Evolutionary conservation across 2,797 vertebrate genomes (phyloP).

Genomic region (Anguilla pacifica): DNA sequence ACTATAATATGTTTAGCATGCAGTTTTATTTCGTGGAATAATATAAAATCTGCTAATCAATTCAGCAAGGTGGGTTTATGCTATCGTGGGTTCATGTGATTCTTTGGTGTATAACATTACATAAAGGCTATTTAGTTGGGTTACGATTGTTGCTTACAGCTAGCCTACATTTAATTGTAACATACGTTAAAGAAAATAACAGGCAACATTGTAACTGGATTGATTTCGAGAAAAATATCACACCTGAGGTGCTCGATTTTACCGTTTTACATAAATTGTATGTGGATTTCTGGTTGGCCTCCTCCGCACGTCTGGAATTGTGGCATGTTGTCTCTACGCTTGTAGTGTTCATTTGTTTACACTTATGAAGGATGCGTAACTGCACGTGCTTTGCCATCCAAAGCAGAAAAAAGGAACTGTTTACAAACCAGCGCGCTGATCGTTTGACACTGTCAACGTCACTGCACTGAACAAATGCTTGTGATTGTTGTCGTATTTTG

Average conservation of each 20-base stretch:
- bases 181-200: neutral
- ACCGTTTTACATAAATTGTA: neutral
- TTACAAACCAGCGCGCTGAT: slow-evolving; percentile 52
- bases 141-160: neutral
- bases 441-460: slow-evolving; percentile 34
- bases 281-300: neutral
- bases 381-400: slow-evolving; percentile 61
- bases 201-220: neutral
- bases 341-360: slow-evolving; percentile 48
- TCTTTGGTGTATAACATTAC: neutral
- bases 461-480: slow-evolving; percentile 3
- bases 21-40: neutral
- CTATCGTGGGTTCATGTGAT: slow-evolving; percentile 35
- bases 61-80: neutral
- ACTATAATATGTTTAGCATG: neutral
- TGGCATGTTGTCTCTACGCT: neutral
- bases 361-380: slow-evolving; percentile 40
- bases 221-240: neutral
- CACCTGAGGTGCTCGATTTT: neutral
- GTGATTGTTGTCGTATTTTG: slow-evolving; percentile 7
- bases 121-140: neutral
- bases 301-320: neutral
- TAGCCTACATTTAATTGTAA: neutral
- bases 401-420: slow-evolving; percentile 51
- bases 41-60: neutral